Evolutionary conservation across 1,140 invertebrate species (phyloP), one percentile per base, ranked within the genome.

Genomic region (Drosophila murphyi): DNA sequence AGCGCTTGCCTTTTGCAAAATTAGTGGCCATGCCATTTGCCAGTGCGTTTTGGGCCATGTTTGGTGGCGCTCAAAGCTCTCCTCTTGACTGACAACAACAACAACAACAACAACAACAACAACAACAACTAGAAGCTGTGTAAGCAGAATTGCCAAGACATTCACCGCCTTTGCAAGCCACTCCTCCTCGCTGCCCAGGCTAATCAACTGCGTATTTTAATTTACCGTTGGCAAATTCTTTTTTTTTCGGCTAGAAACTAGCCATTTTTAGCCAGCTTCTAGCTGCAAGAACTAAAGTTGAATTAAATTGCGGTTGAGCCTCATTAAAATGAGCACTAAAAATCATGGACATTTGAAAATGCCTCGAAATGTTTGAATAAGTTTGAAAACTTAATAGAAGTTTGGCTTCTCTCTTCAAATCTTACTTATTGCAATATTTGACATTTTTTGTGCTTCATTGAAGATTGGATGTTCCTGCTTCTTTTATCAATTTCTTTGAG

Each of bases 121-220:
- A 43, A 55, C 50, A 52, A 12, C 10, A 31, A 34, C 2, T 34
- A 4, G 47, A 50, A 39, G 0, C 28, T 45, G n/a, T 7, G 39
- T 43, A 37, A 43, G 39, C 10, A 43, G 10, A 3, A n/a, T 3
- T 43, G 3, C 39, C 39, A 43, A 52, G 55, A 61, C 64, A 29
- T 61, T 64, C 62, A 45, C 70, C 59, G 47, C 34, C 37, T 57
- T 43, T 41, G 35, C 35, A 39, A 20, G 54, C 56, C 56, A 39
- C 29, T 10, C 7, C 43, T 69, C 52, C 79, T 71, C 80, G 65
- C 35, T 51, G 68, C 56, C 70, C n/a, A 56, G 43, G 57, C 80
- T 87, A 88, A 87, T 87, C 83, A 73, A 77, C 72, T 87, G 80
- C 80, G 80, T 87, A 87, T 86, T 86, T 86, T 68, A 78, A 86